Evolutionary conservation across 92 coral and sea anemone genomes (phyloP), one percentile per base, ranked within the genome.

Genomic region (Chrysogorgia sp.): DNA sequence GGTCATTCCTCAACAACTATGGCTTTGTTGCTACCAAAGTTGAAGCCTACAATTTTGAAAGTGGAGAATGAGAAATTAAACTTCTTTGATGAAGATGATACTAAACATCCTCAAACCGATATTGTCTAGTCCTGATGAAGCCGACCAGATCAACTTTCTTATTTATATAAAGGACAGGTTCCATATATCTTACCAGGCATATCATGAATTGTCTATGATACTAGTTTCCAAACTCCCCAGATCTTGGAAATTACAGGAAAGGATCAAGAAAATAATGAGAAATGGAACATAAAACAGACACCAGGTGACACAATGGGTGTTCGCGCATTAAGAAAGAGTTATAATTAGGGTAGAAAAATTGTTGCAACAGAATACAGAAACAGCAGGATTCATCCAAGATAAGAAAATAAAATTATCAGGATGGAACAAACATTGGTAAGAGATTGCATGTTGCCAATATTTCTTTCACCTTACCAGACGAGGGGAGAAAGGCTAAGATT

Each of bases 351-450:
- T 53, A 21, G 37, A 53, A 65, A 23, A 58, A 21, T 68, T 80
- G 59, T 32, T 67, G n/a, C 34, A 67, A 28, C 52, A 52, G 53
- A 43, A 34, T 47, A 25, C 17, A 15, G 32, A 61, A 61, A 37
- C 32, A 37, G 62, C 62, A 5, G 9, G 64, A 20, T 68, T 21
- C 76, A 68, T 32, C 24, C 22, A 58, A 20, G 10, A 41, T 30
- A 33, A 32, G n/a, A 25, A 37, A 40, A 61, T 80, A 22, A 80
- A 80, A 30, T 45, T 80, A 24, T 41, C 62, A 22, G 84, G 77
- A 80, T 80, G 84, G 84, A 0, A 80, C 78, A 7, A 34, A 29
- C 32, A 68, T 80, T 30, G 84, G 84, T 30, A 80, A 80, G 30
- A 50, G 78, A 50, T 24, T 80, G 34, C 80, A 80, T 53, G 67